Evolutionary conservation across 1,140 invertebrate species (phyloP), one percentile per base, ranked within the genome.

Genomic region (Proctacanthus coquilletti): DNA sequence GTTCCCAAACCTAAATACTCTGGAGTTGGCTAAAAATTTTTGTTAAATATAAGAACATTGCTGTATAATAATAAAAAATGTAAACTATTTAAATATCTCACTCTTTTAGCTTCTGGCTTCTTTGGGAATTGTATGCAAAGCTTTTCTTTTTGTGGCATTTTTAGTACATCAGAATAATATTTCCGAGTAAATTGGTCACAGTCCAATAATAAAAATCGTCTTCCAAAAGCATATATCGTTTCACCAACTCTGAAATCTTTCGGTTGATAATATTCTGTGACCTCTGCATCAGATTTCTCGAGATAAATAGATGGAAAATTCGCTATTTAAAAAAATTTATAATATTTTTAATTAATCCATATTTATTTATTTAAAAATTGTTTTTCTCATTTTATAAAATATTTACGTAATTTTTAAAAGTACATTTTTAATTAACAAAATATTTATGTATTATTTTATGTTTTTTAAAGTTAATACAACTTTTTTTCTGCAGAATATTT

Each of bases 161-260:
- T 50, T 6, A 61, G 31, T 6, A 54, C 50, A 11, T 36, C 18
- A 20, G 14, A 17, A 51, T 75, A 87, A 54, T 82, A 89, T 40
- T 72, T 73, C 50, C 84, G 71, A 0, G 85, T 89, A 50, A 81
- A 85, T 6, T 66, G 47, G 50, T 88, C 84, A 48, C 81, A 84
- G 51, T 88, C 80, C 42, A 73, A 79, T 3, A 92, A 56, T 1
- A 86, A 60, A 55, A 89, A 81, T 21, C 71, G 64, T 9, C 77
- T 65, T 4, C 73, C 76, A 27, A 78, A 67, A 15, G 82, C 65
- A 48, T 68, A 74, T 23, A 81, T 60, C 0, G 73, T 80, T 34
- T 70, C 65, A 1, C 83, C 83, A 25, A 85, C 71, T 41, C 65
- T 65, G 29, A 92, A 74, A 63, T 92, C 84, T 50, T 63, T 66